Conservation (phyloP, 2,113 vertebrate genomes). For the Brachyhypopomus gauderio region DNA sequence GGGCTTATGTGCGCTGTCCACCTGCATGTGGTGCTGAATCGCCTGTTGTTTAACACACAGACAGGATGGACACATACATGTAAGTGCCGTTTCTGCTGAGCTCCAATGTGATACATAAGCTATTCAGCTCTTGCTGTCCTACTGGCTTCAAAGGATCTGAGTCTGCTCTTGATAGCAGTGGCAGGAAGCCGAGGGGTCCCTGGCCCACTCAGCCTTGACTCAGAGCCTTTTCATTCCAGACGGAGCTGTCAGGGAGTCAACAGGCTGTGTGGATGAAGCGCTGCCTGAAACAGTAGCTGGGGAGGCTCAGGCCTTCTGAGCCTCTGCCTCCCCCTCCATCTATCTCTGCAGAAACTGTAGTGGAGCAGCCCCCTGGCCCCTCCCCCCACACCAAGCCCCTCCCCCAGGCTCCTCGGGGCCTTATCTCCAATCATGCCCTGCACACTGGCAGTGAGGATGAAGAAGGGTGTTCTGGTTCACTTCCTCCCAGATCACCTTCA, state of each 20-base stretch:
- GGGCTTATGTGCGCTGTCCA: no score
- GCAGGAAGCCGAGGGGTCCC: not conserved
- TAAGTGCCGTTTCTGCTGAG: not conserved
- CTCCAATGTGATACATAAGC: not conserved
- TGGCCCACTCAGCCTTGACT: not conserved
- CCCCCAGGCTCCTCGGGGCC: not conserved
- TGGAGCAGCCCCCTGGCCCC: not conserved
- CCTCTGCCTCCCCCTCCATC: slow-evolving; percentile 17
- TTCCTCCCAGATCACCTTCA: slow-evolving; percentile 14
- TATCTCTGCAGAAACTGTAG: slow-evolving; percentile 16
- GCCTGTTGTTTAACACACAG: no score
- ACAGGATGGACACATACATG: no score
- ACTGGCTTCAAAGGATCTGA: not conserved
- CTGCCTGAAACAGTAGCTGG: slow-evolving; percentile 30
- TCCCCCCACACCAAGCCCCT: no score
- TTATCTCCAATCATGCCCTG: slow-evolving; percentile 28
- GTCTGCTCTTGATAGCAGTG: not conserved
- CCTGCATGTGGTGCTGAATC: no score
- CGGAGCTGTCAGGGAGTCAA: not conserved
- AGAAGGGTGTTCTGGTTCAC: slow-evolving; percentile 37
- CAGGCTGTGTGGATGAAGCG: slow-evolving; percentile 3
- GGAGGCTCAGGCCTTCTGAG: slow-evolving; percentile 13
- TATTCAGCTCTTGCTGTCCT: not conserved
- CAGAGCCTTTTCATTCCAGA: slow-evolving; percentile 6
- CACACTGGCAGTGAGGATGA: slow-evolving; percentile 31